Evolutionary conservation across 2,888 invertebrate species (phyloP).

Genomic region (Hirtodrosophila trivittata): DNA sequence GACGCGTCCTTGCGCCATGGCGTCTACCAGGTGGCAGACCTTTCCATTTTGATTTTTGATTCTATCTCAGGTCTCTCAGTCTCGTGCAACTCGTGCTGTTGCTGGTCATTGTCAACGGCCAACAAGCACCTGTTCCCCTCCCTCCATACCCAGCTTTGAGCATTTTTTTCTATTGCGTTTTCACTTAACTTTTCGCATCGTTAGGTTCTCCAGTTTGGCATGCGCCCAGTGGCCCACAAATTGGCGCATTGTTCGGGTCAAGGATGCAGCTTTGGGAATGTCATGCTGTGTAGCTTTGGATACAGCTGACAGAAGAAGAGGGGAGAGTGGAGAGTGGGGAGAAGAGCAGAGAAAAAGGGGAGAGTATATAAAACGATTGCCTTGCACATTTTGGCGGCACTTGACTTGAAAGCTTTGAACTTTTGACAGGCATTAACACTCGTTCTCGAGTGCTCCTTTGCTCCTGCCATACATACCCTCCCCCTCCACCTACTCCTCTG

Average conservation of each 20-base stretch:
- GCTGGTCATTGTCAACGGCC: conserved; percentile 44
- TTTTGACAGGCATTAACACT: conserved; percentile 44
- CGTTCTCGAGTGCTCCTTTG: neutral
- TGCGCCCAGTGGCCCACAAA: conserved; percentile 47
- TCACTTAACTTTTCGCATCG: conserved; percentile 36
- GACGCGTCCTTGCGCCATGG: conserved; percentile 48
- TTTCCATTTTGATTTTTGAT: conserved; percentile 26
- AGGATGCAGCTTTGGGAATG: conserved; percentile 57
- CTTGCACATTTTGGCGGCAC: conserved; percentile 40
- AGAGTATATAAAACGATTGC: conserved; percentile 8
- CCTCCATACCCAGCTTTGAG: too few species aligned
- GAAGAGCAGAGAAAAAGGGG: neutral
- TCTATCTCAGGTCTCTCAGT: conserved; percentile 5
- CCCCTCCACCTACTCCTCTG: neutral
- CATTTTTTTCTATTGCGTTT: conserved; percentile 14
- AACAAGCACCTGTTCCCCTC: neutral
- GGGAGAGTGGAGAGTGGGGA: neutral
- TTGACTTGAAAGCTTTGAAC: conserved; percentile 65
- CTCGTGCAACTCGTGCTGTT: conserved; percentile 11
- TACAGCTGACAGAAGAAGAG: neutral
- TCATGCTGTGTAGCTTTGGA: conserved; percentile 29
- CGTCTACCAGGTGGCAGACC: conserved; percentile 57
- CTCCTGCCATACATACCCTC: neutral
- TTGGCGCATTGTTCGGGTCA: conserved; percentile 74
- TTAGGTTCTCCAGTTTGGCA: conserved; percentile 17